These are phyloP conservation scores for Keiferia lycopersicella DNA, from an alignment of 2,888 invertebrate genomes.

Conservation along the genomic window DNA sequence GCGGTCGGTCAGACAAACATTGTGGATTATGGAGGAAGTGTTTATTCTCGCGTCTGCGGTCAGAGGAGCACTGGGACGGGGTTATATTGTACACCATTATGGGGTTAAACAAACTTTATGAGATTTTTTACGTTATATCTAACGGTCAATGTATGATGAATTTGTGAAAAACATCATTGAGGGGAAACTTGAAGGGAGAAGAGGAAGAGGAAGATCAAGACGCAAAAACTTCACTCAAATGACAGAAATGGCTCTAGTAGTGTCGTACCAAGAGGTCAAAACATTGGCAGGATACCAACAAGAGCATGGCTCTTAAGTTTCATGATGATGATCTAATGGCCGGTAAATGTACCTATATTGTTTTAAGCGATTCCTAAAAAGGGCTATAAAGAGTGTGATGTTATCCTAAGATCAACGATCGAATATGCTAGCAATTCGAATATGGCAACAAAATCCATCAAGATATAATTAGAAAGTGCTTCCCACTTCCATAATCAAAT, in stretches of 20 bases:
- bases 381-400: neutral
- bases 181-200: too few species aligned
- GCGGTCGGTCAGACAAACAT: conserved; percentile 30
- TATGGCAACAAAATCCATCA: neutral
- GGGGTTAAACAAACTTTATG: conserved; percentile 6
- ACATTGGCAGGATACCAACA: too few species aligned
- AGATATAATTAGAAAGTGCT: neutral
- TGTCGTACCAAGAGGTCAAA: too few species aligned
- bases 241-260: too few species aligned
- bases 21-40: conserved; percentile 33
- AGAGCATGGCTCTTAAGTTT: too few species aligned
- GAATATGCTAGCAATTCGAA: neutral
- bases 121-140: neutral
- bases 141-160: too few species aligned
- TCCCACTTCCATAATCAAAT: conserved; percentile 8
- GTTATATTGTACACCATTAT: neutral
- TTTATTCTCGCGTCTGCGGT: conserved; percentile 18
- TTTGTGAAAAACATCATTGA: too few species aligned
- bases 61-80: conserved; percentile 24
- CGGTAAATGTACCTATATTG: too few species aligned
- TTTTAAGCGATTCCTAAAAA: too few species aligned
- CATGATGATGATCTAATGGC: too few species aligned
- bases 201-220: too few species aligned
- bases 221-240: too few species aligned
- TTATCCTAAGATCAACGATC: neutral